Evolutionary conservation across 2,888 invertebrate genomes (phyloP), one percentile per base, ranked within the genome.

Genomic region (Atethmia centrago): DNA sequence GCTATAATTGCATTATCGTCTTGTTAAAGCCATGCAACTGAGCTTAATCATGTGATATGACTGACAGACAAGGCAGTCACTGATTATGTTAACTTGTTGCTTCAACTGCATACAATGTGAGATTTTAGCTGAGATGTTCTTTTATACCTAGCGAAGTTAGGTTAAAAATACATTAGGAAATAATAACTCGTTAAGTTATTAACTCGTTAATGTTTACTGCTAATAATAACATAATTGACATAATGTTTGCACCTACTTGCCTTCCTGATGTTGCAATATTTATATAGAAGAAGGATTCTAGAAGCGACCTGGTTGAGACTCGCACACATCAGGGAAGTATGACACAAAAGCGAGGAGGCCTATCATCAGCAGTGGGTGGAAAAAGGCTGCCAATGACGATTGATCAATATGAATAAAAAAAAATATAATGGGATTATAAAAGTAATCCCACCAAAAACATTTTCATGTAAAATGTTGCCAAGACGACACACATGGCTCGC

Each of bases 1-100:
- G 3, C 0, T 25, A 42, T 80, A 80, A 80, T 83, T 53, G 53
- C 42, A 80, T 80, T 80, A 80, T 8, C 25, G 49, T 45, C 53
- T 55, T 3, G 64, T 73, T 28, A 49, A 69, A 83, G 62, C 68
- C 68, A 51, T 49, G 58, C 51, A 68, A 62, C 80, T 47, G 56
- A 61, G 47, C 9, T 64, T 9, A 59, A 45, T 31, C 31, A 47
- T 63, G 45, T 62, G 53, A 64, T 45, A 64, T 42, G 49, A 59
- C 31, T 9, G 51, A 25, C 14, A n/a, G 47, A 2, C 58, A 58
- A 66, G n/a, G 19, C 51, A 42, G 25, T 19, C 51, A 16, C 51
- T 36, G 40, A 42, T 42, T 56, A 68, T 42, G 21, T 49, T 36
- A 19, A 21, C 9, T 14, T 78, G 79, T 42, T 36, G 71, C 36